Base-by-base conservation (phyloP, 92 coral and sea anemone species). In the Ricordea florida region DNA sequence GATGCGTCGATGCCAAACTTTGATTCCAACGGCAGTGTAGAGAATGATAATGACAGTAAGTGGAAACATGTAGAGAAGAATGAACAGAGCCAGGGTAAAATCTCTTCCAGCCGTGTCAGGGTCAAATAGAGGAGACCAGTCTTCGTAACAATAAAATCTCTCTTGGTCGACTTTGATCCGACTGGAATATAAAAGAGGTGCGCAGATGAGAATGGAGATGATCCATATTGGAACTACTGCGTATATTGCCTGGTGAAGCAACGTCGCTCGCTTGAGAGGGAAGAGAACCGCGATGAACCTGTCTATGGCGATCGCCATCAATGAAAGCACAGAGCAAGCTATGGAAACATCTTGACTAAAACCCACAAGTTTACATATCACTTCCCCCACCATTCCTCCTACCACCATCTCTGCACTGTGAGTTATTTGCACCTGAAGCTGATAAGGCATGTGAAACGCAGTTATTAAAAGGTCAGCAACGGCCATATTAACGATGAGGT, bases 131-230 rank as follows among this genome's bases (percentile, higher is more conserved):
- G 93, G 84, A 28, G 83, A 21, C 93, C 90, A 89, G 52, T 73
- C 79, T 49, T 89, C 93, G 43, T 38, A 8, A 80, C 90, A 84
- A 50, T 24, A 29, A 34, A 62, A 74, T 30, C 55, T 67, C 1
- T 43, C 69, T 22, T 43, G 21, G 29, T n/a, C 18, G 40, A 52
- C 61, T 24, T 31, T 10, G 29, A 84, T 66, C 42, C 41, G 73
- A 74, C 77, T 79, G 14, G 87, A 87, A 67, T 84, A 89, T 4
- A 89, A 83, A 2, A 82, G 77, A 34, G 93, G 93, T 5, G 90
- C 74, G 61, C 89, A 77, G 27, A 85, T 66, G 0, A 56, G 29
- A 33, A 84, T 58, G 23, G 93, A 81, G 5, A 79, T 43, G 10
- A 84, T 29, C 87, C 93, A 89, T 2, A 80, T 50, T 1, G 69